These are phyloP conservation scores for Bembecia ichneumoniformis DNA, from an alignment of 2,888 invertebrate genomes.

Conservation along the genomic window DNA sequence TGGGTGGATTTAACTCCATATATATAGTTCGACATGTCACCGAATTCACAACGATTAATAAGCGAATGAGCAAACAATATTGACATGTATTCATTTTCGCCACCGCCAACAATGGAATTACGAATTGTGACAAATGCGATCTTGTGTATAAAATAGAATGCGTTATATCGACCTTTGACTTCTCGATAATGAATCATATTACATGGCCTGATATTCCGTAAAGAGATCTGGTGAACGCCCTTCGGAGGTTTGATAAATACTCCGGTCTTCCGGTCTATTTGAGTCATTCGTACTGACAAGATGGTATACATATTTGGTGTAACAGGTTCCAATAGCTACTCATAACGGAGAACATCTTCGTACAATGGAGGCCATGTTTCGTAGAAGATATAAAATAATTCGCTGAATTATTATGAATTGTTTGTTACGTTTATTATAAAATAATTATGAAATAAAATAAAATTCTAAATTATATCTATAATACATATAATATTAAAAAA, in stretches of 20 bases:
- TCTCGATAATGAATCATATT: slow-evolving; percentile 20
- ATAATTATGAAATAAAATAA: too few species aligned
- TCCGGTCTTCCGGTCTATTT: not conserved
- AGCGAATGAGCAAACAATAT: not conserved
- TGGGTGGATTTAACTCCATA: slow-evolving; percentile 35
- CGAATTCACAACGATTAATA: not conserved
- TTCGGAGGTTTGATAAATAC: slow-evolving; percentile 15
- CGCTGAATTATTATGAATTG: too few species aligned
- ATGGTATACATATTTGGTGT: too few species aligned
- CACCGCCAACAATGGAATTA: slow-evolving; percentile 19
- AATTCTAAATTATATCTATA: too few species aligned
- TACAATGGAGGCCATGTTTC: too few species aligned
- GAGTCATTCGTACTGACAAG: not conserved
- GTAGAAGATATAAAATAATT: too few species aligned
- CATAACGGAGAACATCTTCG: too few species aligned
- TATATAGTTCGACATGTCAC: slow-evolving; percentile 37
- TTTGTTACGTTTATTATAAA: too few species aligned
- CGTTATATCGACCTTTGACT: slow-evolving; percentile 24
- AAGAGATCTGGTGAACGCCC: slow-evolving; percentile 25
- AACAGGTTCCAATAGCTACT: too few species aligned
- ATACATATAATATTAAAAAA: too few species aligned
- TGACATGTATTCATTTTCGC: not conserved
- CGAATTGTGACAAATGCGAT: slow-evolving; percentile 7
- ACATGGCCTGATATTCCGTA: slow-evolving; percentile 4
- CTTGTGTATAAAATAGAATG: slow-evolving; percentile 1